Conservation (phyloP, 2,113 vertebrate genomes). For the Otus sunia region DNA sequence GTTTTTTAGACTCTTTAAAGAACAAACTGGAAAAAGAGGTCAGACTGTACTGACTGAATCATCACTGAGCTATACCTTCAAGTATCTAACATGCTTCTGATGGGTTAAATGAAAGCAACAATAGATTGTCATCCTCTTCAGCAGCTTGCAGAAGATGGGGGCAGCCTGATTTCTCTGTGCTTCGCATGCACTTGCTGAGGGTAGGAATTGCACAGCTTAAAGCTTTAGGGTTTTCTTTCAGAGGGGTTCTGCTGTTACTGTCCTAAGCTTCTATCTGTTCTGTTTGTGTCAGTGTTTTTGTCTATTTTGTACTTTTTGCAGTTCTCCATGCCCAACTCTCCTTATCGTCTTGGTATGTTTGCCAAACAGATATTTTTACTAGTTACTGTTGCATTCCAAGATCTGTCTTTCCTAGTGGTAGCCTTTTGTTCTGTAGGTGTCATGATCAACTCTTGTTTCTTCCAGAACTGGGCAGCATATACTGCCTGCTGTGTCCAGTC, state of each 20-base stretch:
- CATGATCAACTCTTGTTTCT: background rate
- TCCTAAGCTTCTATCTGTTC: background rate
- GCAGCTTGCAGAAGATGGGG: background rate
- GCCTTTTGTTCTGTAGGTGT: background rate
- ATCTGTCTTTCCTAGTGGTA: background rate
- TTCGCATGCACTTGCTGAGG: rapidly evolving
- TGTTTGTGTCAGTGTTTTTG: rapidly evolving
- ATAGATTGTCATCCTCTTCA: background rate
- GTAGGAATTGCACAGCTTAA: background rate
- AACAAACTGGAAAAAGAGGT: background rate
- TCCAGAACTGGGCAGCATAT: background rate
- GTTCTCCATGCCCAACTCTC: background rate
- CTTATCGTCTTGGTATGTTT: background rate
- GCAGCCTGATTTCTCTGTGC: background rate
- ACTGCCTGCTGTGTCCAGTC: background rate
- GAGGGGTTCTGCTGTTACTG: background rate
- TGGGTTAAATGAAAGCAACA: background rate
- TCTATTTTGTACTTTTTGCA: background rate
- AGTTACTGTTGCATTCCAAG: background rate
- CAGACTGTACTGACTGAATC: background rate
- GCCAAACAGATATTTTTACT: background rate
- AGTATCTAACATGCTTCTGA: background rate
- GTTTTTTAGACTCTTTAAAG: background rate
- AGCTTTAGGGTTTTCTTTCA: background rate
- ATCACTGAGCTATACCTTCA: background rate